A percentile compares a stretch with the other conserved stretches of the same genome.
These are phyloP conservation scores for Petrophora chlorosata DNA, from an alignment of 2,888 invertebrate genomes.

Conservation along the genomic window DNA sequence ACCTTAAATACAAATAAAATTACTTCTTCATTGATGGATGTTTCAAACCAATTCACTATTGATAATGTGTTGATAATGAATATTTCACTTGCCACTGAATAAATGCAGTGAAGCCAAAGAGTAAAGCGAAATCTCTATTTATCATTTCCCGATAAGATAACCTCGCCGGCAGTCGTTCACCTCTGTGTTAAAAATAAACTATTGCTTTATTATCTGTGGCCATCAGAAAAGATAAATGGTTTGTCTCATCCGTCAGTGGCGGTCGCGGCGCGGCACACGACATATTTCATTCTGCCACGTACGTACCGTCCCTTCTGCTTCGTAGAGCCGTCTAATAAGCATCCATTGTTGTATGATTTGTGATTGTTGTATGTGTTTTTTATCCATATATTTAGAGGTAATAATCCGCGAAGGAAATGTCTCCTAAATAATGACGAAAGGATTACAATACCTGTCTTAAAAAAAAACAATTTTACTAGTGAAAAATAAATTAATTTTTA, in stretches of 20 bases:
- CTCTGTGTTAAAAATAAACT: slow-evolving; percentile 17
- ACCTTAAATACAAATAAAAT: too few relatives aligned
- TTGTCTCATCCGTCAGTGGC: slow-evolving; percentile 35
- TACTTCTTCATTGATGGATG: too few relatives aligned
- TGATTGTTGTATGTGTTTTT: background rate
- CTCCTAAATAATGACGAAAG: too few relatives aligned
- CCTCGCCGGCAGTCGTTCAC: slow-evolving; percentile 6
- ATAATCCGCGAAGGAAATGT: too few relatives aligned
- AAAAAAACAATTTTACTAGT: too few relatives aligned
- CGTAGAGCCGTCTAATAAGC: slow-evolving; percentile 26
- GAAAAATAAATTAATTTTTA: too few relatives aligned
- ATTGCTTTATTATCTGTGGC: slow-evolving; percentile 19
- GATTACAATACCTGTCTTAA: too few relatives aligned
- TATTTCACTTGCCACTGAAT: too few relatives aligned
- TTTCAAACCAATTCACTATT: too few relatives aligned
- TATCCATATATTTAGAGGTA: too few relatives aligned
- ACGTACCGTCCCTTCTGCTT: slow-evolving; percentile 38
- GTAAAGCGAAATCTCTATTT: background rate
- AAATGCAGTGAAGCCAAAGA: too few relatives aligned
- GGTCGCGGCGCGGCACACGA: slow-evolving; percentile 15
- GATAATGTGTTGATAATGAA: too few relatives aligned
- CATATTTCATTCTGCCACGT: slow-evolving; percentile 40
- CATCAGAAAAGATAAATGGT: slow-evolving; percentile 36
- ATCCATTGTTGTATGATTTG: background rate
- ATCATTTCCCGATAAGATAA: slow-evolving; percentile 1